phyloP scores from a whole-genome alignment of 2,888 invertebrate species.

The Eucriotettix oculatus region DNA sequence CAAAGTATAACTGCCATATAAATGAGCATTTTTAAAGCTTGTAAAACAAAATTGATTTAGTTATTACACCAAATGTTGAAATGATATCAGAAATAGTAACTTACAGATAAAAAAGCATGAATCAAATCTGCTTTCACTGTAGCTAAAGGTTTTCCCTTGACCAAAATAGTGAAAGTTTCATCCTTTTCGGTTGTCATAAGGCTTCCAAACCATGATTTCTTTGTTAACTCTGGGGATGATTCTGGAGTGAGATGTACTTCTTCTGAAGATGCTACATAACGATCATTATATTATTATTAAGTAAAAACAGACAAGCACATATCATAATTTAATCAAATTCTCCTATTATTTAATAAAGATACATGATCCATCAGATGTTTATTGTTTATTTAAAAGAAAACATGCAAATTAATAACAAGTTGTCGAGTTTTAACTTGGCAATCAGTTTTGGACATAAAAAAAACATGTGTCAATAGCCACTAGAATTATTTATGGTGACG shows the following conservation, averaged over 20 bases:
- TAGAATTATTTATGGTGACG: too few relatives aligned
- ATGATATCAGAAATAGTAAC: slow-evolving; percentile 21
- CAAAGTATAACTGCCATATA: background rate
- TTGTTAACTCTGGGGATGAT: slow-evolving; percentile 89
- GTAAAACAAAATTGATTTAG: background rate
- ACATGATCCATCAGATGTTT: too few relatives aligned
- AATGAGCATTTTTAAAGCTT: background rate
- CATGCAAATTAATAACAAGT: too few relatives aligned
- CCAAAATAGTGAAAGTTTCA: slow-evolving; percentile 90
- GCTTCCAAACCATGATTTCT: slow-evolving; percentile 98
- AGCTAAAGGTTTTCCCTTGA: slow-evolving; percentile 90
- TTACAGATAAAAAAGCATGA: slow-evolving; percentile 94
- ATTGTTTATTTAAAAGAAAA: too few relatives aligned
- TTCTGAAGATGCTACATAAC: slow-evolving; percentile 54
- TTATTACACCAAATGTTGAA: background rate
- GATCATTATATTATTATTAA: too few relatives aligned
- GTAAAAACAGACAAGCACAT: too few relatives aligned
- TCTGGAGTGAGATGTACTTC: slow-evolving; percentile 89
- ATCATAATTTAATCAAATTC: too few relatives aligned
- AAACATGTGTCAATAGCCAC: too few relatives aligned
- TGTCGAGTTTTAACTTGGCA: too few relatives aligned
- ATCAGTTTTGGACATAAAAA: too few relatives aligned
- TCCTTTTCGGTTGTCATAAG: slow-evolving; percentile 94
- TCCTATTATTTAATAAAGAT: too few relatives aligned
- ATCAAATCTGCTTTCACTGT: slow-evolving; percentile 97